These are phyloP conservation scores for Tamandua tetradactyla DNA, from an alignment of 2,797 vertebrate species.

Conservation along the genomic window DNA sequence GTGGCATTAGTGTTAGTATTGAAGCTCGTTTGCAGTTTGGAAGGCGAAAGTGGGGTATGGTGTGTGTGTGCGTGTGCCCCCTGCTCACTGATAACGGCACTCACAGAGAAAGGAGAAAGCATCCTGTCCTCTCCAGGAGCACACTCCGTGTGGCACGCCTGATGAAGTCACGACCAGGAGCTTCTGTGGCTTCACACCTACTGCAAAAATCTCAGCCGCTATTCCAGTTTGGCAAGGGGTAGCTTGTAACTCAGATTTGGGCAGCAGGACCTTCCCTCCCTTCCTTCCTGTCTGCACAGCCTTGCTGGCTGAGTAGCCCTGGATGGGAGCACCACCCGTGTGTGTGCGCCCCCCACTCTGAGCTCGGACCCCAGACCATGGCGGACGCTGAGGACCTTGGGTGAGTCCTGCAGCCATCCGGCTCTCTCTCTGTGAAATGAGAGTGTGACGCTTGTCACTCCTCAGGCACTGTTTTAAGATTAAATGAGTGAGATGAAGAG, in stretches of 20 bases:
- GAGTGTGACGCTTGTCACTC: accelerated
- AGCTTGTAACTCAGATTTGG: not conserved
- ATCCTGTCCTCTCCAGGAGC: not conserved
- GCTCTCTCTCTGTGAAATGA: not conserved
- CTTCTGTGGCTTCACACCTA: not conserved
- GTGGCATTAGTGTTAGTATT: no score
- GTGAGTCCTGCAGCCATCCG: not conserved
- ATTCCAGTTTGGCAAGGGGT: not conserved
- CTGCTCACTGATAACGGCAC: accelerated
- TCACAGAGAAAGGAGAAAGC: not conserved
- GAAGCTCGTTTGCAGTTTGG: no score
- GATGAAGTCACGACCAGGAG: no score
- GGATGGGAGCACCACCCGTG: accelerated
- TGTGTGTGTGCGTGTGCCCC: no score
- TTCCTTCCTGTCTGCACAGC: not conserved
- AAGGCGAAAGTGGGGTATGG: not conserved
- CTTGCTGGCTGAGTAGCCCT: not conserved
- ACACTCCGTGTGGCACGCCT: not conserved
- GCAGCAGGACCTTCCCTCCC: not conserved
- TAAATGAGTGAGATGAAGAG: no score
- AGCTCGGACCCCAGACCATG: no score
- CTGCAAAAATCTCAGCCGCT: not conserved
- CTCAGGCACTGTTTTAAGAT: not conserved
- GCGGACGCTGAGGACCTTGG: accelerated
- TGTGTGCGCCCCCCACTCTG: accelerated